Percentiles rank a stretch among this genome's conserved stretches.
Evolutionary conservation across 2,797 vertebrate species (phyloP).

Genomic region (Mastacembelus armatus): DNA sequence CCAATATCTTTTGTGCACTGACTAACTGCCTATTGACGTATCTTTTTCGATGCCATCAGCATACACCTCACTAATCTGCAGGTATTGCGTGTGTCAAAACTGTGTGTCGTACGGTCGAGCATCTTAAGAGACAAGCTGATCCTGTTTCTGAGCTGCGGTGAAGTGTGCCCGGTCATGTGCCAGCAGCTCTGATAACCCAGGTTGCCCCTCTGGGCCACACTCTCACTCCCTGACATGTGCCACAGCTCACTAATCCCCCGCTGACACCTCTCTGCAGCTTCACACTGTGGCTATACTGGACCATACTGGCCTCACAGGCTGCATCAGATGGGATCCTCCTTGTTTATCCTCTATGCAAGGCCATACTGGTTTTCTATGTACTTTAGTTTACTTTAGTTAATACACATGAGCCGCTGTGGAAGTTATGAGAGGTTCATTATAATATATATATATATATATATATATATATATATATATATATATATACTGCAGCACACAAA

Average conservation of each 20-base stretch:
- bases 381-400: neutral
- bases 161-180: conserved; percentile 44
- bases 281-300: conserved; percentile 30
- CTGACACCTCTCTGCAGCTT: conserved; percentile 60
- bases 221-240: conserved; percentile 81
- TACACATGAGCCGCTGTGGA: neutral
- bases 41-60: neutral
- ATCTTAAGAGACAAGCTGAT: conserved; percentile 2
- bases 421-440: conserved; percentile 3
- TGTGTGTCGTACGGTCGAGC: neutral
- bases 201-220: conserved; percentile 49
- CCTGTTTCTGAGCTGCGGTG: neutral
- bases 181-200: conserved; percentile 40
- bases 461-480: neutral
- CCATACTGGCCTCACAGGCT: conserved; percentile 62
- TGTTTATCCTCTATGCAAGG: neutral
- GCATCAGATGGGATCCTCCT: conserved; percentile 20
- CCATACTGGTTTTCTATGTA: conserved; percentile 28
- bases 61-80: neutral
- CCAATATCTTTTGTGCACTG: neutral
- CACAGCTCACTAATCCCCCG: conserved; percentile 67
- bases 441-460: neutral
- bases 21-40: neutral
- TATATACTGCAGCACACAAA: conserved; percentile 24
- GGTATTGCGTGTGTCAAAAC: conserved; percentile 27